Evolutionary conservation across 2,888 invertebrate genomes (phyloP), one percentile per base, ranked within the genome.

Genomic region (Scaptomyza polygonia): DNA sequence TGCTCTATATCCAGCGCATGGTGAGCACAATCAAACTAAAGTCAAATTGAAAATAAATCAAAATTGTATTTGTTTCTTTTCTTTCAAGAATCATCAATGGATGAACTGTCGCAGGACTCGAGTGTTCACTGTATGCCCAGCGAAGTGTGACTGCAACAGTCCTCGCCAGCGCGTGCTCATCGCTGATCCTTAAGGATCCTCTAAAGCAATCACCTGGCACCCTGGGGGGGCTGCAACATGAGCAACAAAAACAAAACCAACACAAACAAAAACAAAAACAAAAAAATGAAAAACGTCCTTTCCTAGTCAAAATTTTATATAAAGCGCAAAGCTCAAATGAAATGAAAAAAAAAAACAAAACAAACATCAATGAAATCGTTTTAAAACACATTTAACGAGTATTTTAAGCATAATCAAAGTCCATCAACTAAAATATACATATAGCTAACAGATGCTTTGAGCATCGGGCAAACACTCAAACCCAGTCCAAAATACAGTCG

Each of bases 21-120:
- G 94, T 94, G 91, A 93, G 92, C 76, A 11, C 12, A 7, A 9
- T 1, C 4, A 2, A n/a, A 0, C 3, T 9, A 7, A 14, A 5
- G 4, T 2, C 3, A 4, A 42, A 39, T 3, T 3, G 14, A 1
- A 18, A 25, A 21, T 12, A 34, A 34, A 18, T 25, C 21, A n/a
- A 55, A 43, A 1, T 9, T n/a, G 39, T 14, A 8, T 3, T 34
- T 11, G n/a, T 40, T 6, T 39, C 0, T 21, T 6, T 21, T 6
- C 32, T 92, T 93, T 93, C n/a, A 91, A 94, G 96, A 96, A 92
- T 96, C 96, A 71, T 96, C 96, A 54, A 93, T 96, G 94, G 96
- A 97, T 92, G 96, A 97, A 89, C 92, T 96, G 42, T 96, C 96
- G 2, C 96, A 96, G 91, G 96, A 97, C 88, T 96, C 96, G n/a